A percentile compares a stretch with the other conserved stretches of the same genome.
Conservation (phyloP, 2,888 invertebrate species). For the Noctua comes region DNA sequence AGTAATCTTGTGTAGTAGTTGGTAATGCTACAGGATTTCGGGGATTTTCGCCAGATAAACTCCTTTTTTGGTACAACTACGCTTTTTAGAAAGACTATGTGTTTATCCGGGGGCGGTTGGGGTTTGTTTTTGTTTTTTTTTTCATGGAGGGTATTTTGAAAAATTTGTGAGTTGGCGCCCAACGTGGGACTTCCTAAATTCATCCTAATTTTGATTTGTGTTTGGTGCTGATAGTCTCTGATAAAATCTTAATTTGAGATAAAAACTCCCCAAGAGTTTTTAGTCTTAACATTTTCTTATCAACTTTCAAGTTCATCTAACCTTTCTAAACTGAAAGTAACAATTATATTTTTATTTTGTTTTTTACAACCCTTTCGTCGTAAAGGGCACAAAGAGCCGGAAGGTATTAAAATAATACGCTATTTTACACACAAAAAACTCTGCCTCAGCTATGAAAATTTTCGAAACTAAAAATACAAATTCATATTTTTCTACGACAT, state of each 20-base stretch:
- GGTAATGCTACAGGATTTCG: slow-evolving; percentile 67
- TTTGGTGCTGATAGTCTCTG: neutral
- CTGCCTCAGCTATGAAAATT: slow-evolving; percentile 2
- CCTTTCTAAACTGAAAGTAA: slow-evolving; percentile 5
- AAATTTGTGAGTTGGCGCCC: slow-evolving; percentile 38
- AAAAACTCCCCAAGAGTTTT: neutral
- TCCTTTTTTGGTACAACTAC: slow-evolving; percentile 63
- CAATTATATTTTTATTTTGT: slow-evolving; percentile 22
- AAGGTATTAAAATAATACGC: slow-evolving; percentile 50
- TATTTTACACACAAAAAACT: slow-evolving; percentile 38
- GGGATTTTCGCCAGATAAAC: slow-evolving; percentile 66
- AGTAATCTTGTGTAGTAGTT: slow-evolving; percentile 75
- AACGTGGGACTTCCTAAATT: slow-evolving; percentile 26
- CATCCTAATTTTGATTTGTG: neutral
- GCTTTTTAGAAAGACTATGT: slow-evolving; percentile 54
- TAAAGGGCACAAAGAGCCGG: slow-evolving; percentile 38
- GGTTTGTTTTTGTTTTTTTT: slow-evolving; percentile 23
- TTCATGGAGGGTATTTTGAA: slow-evolving; percentile 36
- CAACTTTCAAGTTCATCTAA: slow-evolving; percentile 11
- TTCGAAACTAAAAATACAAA: slow-evolving; percentile 47
- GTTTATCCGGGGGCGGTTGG: slow-evolving; percentile 15
- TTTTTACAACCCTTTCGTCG: slow-evolving; percentile 28
- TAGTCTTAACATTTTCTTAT: neutral
- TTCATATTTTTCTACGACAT: slow-evolving; percentile 40
- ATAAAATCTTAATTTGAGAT: neutral